Base-by-base conservation (phyloP, 2,113 vertebrate species). In the Oreotrochilus melanogaster region DNA sequence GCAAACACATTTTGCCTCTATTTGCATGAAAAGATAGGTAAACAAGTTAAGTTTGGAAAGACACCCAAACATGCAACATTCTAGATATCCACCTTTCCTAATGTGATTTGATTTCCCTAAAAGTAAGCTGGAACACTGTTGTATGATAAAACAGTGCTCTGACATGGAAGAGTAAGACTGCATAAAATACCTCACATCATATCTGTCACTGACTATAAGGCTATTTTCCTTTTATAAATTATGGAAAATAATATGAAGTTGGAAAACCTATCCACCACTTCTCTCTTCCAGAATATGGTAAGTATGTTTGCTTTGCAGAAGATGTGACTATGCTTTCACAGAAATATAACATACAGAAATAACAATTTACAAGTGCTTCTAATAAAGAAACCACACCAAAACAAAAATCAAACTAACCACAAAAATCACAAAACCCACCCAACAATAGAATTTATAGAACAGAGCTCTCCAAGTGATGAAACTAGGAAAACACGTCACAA, bases 11-110 rank as follows among this genome's bases (percentile, higher is more conserved):
- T 86, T 94, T 73, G 6, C 35, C 24, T 60, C 27, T 24, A 10
- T 3, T 50, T 67, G 7, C 24, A 30, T 53, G 76, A 54, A 10
- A 78, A 78, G 35, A 70, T 14, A 65, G 16, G 11, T 51, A n/a
- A 51, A 67, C 13, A 48, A 27, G 28, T 35, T 64, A 25, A 5
- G 53, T 86, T 56, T 76, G 31, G 19, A 71, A 37, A 4, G 43
- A 3, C 14, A 54, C 13, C 2, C 6, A 62, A 62, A 28, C 6
- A 7, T 19, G 1, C 2, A 28, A 15, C 51, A 28, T 4, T 24
- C 33, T 18, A 70, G 11, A 64, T 37, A 11, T 57, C 28, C 43
- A 45, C 6, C 16, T 81, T 85, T 51, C 43, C 10, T 61, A 35
- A 30, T 16, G 30, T 3, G 2, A 65, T 57, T 45, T 56, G 6